Evolutionary conservation across 2,797 vertebrate genomes (phyloP).

Genomic region (Eulemur rubriventer): DNA sequence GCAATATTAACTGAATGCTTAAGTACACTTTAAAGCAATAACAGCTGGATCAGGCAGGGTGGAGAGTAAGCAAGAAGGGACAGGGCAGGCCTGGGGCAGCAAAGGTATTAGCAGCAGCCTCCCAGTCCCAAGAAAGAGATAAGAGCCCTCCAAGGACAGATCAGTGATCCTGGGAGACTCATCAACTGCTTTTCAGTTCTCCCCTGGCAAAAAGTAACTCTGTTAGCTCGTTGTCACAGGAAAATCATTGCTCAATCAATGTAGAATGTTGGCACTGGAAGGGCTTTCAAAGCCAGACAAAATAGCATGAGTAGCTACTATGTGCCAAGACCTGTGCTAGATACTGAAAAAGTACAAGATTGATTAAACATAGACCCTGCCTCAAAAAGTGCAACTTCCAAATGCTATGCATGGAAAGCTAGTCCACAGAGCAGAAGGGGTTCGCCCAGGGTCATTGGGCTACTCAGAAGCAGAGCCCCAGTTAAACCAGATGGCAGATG

Average conservation of each 20-base stretch:
- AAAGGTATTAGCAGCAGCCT: not conserved
- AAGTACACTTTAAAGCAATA: not conserved
- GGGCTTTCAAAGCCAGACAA: not conserved
- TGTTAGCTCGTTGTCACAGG: not conserved
- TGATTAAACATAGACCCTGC: not conserved
- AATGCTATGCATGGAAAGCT: not conserved
- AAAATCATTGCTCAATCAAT: not conserved
- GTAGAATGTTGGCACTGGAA: not conserved
- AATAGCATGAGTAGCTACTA: not conserved
- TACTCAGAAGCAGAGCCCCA: not conserved
- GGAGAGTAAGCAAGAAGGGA: not conserved
- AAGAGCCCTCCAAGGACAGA: not conserved
- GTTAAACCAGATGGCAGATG: not conserved
- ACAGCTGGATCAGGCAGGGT: not conserved
- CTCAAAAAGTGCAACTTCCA: not conserved
- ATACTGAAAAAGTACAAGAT: not conserved
- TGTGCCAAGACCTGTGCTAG: not conserved
- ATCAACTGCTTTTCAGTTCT: not conserved
- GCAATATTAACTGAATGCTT: not conserved
- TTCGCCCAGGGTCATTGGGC: not conserved
- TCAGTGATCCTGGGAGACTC: not conserved
- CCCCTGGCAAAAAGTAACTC: not conserved
- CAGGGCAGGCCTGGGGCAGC: not conserved
- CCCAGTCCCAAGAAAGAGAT: not conserved
- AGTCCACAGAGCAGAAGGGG: not conserved